Base-by-base conservation (phyloP, 92 coral and sea anemone species). In the Micromussa lordhowensis region DNA sequence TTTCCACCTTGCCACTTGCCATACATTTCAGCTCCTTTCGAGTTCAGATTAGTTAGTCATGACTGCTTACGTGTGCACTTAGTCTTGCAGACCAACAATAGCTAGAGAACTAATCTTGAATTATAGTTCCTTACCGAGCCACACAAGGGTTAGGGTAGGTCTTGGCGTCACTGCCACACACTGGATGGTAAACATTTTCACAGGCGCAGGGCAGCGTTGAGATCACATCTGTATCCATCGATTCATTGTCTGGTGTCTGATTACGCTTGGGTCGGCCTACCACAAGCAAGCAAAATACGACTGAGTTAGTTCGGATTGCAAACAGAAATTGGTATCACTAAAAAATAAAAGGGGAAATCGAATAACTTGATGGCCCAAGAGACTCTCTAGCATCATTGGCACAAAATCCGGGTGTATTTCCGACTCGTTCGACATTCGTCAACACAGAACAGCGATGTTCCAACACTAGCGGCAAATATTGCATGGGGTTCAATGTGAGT, bases 261-360 rank as follows among this genome's bases (percentile, higher is more conserved):
- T 96, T 95, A 78, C 99, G 88, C 85, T 94, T 96, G 80, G 96
- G 96, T n/a, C 98, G 96, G 59, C 93, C 99, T 96, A 87, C 1
- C 63, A 49, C 3, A n/a, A 12, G 58, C 35, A 73, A 64, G 49
- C 35, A n/a, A 79, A 59, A 38, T 7, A 34, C 48, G 22, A 3
- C 0, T 54, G 17, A 54, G 49, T 55, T 36, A 30, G 77, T 17
- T 55, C 61, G 11, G 61, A 15, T 16, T 55, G 22, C 22, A 24
- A 63, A 6, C 69, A 5, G 10, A 58, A 63, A 5, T 18, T 22
- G 32, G 71, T 21, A n/a, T 64, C 70, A n/a, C 7, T 26, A 28
- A 6, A n/a, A 1, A 26, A 26, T 66, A 1, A 7, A 66, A 55
- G 21, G 61, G 61, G 61, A 15, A 55, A 55, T 55, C 61, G 61